These are phyloP conservation scores for Chelonus formosanus DNA, from an alignment of 2,888 invertebrate genomes.

Conservation along the genomic window DNA sequence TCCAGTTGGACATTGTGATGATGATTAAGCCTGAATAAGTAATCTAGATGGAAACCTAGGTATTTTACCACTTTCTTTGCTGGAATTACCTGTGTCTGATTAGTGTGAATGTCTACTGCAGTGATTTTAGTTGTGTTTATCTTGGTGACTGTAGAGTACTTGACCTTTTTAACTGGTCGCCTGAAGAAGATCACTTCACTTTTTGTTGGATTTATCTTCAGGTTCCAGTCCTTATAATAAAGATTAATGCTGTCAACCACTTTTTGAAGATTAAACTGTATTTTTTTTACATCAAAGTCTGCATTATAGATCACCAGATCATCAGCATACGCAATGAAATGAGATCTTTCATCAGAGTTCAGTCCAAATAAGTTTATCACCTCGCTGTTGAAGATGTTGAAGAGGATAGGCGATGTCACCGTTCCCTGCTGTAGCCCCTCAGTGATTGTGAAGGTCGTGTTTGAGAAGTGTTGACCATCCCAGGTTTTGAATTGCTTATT, in stretches of 20 bases:
- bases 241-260: background rate
- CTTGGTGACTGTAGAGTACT: background rate
- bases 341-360: constrained; percentile 1
- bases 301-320: background rate
- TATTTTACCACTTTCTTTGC: constrained; percentile 21
- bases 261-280: background rate
- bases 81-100: background rate
- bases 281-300: background rate
- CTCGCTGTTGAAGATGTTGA: constrained; percentile 29
- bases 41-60: constrained; percentile 29
- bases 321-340: background rate
- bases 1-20: constrained; percentile 22
- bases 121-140: background rate
- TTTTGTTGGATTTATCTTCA: background rate
- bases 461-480: constrained; percentile 7
- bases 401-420: constrained; percentile 21
- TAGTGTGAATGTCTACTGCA: background rate
- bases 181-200: background rate
- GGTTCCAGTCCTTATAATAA: background rate
- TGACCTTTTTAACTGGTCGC: background rate
- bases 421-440: constrained; percentile 27
- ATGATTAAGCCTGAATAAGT: constrained; percentile 6
- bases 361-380: constrained; percentile 25
- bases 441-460: too few species aligned
- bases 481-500: constrained; percentile 12